A percentile compares a stretch with the other conserved stretches of the same genome.
Conservation (phyloP, 2,113 vertebrate species). For the Sardina pilchardus region DNA sequence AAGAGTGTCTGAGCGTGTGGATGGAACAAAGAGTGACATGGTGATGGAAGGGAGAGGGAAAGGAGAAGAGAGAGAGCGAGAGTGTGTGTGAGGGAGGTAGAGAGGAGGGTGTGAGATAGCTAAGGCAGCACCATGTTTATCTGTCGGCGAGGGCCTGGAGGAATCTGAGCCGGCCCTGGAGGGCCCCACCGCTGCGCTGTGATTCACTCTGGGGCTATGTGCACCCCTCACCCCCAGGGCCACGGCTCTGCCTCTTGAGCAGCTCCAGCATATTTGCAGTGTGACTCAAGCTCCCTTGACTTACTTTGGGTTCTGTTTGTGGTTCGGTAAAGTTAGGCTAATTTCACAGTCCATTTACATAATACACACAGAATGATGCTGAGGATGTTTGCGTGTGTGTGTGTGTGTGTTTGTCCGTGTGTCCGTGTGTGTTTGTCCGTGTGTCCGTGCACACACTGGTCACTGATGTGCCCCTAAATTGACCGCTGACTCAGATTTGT, state of each 20-base stretch:
- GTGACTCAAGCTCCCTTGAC: neutral
- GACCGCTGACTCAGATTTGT: neutral
- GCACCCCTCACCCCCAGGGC: neutral
- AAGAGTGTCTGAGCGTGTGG: neutral
- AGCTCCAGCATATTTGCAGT: neutral
- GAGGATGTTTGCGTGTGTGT: neutral
- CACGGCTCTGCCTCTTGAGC: neutral
- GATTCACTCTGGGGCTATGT: neutral
- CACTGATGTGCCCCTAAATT: too few relatives aligned
- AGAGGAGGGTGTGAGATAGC: neutral
- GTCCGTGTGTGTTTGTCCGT: neutral
- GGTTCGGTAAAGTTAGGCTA: neutral
- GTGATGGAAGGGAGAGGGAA: neutral
- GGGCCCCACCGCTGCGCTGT: neutral
- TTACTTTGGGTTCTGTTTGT: neutral
- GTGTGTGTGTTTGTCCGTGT: neutral
- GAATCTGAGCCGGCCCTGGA: neutral
- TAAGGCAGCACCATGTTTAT: neutral
- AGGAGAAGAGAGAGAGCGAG: neutral
- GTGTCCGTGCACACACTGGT: neutral
- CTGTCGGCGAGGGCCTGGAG: neutral
- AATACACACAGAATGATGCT: neutral
- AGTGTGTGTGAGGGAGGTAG: neutral
- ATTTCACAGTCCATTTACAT: neutral
- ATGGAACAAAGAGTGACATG: neutral